These are phyloP conservation scores for Silurus meridionalis DNA, from an alignment of 2,113 vertebrate species.

Conservation along the genomic window DNA sequence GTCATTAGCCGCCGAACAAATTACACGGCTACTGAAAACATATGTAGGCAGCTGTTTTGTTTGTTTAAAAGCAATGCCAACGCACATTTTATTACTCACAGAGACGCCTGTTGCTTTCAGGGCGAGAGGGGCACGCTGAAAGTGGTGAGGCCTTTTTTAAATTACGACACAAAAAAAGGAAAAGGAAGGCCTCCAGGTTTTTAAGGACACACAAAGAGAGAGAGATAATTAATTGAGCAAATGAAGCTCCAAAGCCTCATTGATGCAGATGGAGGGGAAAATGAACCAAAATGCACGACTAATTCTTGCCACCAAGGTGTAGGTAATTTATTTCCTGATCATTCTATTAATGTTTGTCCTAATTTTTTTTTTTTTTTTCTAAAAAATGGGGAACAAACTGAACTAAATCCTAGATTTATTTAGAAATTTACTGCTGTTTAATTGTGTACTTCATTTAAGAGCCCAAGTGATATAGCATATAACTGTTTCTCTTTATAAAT, in stretches of 20 bases:
- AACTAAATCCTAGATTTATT: not conserved
- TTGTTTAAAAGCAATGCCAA: slow-evolving; percentile 44
- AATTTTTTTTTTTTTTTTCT: too few species aligned
- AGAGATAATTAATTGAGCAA: slow-evolving; percentile 50
- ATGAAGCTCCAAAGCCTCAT: slow-evolving; percentile 37
- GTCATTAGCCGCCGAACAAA: slow-evolving; percentile 58
- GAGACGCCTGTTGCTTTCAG: slow-evolving; percentile 55
- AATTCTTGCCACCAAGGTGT: slow-evolving; percentile 18
- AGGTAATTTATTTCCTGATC: not conserved
- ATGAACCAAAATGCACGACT: slow-evolving; percentile 38
- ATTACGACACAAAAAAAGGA: slow-evolving; percentile 25
- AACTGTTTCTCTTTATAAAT: not conserved
- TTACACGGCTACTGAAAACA: slow-evolving; percentile 57
- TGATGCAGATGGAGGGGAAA: slow-evolving; percentile 47
- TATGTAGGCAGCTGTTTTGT: slow-evolving; percentile 48
- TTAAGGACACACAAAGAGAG: slow-evolving; percentile 35
- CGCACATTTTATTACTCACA: slow-evolving; percentile 32
- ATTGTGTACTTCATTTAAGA: not conserved
- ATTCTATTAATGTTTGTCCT: not conserved
- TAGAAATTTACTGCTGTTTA: not conserved
- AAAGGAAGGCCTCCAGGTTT: slow-evolving; percentile 37
- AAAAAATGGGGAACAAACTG: too few species aligned
- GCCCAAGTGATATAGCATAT: not conserved
- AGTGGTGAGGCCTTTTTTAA: slow-evolving; percentile 15
- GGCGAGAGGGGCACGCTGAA: slow-evolving; percentile 5